Evolutionary conservation across 2,797 vertebrate genomes (phyloP).

Genomic region (Coilia nasus): DNA sequence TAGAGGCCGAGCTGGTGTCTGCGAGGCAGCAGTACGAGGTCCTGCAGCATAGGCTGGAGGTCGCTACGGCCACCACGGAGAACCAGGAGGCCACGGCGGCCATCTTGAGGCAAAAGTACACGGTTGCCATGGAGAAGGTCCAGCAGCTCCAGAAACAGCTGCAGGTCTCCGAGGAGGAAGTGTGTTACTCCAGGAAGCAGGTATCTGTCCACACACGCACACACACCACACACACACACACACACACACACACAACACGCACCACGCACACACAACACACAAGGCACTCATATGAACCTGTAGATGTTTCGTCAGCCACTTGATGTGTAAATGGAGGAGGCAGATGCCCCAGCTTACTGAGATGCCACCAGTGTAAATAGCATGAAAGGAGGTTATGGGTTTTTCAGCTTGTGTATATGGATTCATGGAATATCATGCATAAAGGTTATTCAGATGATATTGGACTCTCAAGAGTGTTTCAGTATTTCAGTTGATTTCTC

Average conservation of each 20-base stretch:
- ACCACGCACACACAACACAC: background rate
- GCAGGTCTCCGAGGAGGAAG: constrained; percentile 63
- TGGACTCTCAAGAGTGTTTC: background rate
- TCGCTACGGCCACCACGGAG: constrained; percentile 51
- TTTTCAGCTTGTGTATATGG: background rate
- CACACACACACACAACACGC: too few relatives aligned
- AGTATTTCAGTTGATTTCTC: background rate
- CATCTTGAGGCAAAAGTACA: constrained; percentile 73
- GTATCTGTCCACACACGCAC: constrained; percentile 43
- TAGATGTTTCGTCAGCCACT: background rate
- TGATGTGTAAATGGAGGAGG: background rate
- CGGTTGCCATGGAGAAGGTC: constrained; percentile 58
- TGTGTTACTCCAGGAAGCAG: constrained; percentile 64
- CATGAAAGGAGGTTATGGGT: too few relatives aligned
- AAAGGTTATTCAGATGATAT: background rate
- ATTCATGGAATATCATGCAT: background rate
- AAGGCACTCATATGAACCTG: background rate
- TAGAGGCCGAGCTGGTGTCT: constrained; percentile 53
- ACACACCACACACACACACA: too few relatives aligned
- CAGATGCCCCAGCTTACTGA: background rate
- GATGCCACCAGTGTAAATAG: background rate
- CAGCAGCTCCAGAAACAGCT: constrained; percentile 61
- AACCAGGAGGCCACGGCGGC: constrained; percentile 52
- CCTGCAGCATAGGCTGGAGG: constrained; percentile 57
- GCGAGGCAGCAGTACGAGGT: constrained; percentile 57